These are phyloP conservation scores for Drosophila nigricruria DNA, from an alignment of 2,888 invertebrate species.

Conservation along the genomic window DNA sequence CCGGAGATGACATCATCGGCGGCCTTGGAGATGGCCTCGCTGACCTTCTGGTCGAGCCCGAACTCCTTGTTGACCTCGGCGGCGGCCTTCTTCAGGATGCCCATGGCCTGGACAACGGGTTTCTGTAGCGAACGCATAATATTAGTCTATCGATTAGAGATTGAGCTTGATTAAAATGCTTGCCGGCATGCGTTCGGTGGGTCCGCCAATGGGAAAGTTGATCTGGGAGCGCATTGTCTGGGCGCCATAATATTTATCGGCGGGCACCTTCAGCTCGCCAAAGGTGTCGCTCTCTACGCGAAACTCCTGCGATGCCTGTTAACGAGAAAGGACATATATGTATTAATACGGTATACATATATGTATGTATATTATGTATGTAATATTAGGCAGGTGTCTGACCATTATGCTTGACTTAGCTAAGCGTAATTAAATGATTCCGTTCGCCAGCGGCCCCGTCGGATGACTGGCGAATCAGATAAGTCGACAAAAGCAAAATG, in stretches of 20 bases:
- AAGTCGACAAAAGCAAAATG: slow-evolving; percentile 28
- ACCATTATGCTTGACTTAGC: slow-evolving; percentile 5
- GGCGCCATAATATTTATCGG: slow-evolving; percentile 97
- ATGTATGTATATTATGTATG: neutral
- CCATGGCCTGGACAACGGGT: slow-evolving; percentile 97
- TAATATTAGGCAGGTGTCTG: neutral
- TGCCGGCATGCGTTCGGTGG: slow-evolving; percentile 98
- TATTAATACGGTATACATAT: neutral
- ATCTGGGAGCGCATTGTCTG: slow-evolving; percentile 97
- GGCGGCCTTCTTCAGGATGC: slow-evolving; percentile 98
- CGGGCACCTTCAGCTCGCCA: slow-evolving; percentile 97
- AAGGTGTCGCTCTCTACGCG: slow-evolving; percentile 94
- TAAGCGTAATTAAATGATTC: slow-evolving; percentile 1
- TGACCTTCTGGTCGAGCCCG: slow-evolving; percentile 94
- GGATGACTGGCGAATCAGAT: slow-evolving; percentile 20
- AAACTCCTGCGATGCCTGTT: slow-evolving; percentile 77
- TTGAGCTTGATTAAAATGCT: slow-evolving; percentile 71
- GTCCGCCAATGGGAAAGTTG: slow-evolving; percentile 98
- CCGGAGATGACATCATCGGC: slow-evolving; percentile 98
- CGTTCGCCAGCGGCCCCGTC: slow-evolving; percentile 13
- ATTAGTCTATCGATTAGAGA: neutral
- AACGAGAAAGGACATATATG: slow-evolving; percentile 8
- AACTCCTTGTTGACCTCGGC: slow-evolving; percentile 97
- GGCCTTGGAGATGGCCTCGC: slow-evolving; percentile 95
- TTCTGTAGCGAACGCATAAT: slow-evolving; percentile 86